These are phyloP conservation scores for Arctopsyche grandis DNA, from an alignment of 1,140 invertebrate genomes.

Conservation along the genomic window DNA sequence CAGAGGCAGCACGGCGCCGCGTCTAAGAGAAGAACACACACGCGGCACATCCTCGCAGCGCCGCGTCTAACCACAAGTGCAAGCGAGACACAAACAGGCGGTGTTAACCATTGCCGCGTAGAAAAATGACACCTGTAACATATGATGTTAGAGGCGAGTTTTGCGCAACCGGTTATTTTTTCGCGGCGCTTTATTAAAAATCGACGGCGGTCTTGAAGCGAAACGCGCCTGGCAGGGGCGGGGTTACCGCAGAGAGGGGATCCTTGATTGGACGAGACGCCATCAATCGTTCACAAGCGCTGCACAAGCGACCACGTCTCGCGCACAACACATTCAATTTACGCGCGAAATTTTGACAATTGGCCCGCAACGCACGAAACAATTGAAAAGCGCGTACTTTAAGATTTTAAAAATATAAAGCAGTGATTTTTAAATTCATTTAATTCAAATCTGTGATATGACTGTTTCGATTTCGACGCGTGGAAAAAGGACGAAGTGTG, in stretches of 20 bases:
- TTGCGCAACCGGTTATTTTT: constrained; percentile 37
- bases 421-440: neutral
- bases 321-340: neutral
- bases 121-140: constrained; percentile 1
- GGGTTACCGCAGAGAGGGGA: neutral
- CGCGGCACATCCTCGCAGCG: neutral
- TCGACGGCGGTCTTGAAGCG: constrained; percentile 37
- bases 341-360: constrained; percentile 38
- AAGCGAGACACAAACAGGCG: neutral
- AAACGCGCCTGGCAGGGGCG: constrained; percentile 31
- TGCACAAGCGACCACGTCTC: constrained; percentile 16
- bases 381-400: neutral
- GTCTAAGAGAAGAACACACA: neutral
- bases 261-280: constrained; percentile 27
- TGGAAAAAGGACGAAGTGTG: neutral
- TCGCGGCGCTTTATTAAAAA: constrained; percentile 41
- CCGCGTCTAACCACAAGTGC: neutral
- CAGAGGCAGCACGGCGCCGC: neutral
- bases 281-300: constrained; percentile 44
- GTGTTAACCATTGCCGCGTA: neutral
- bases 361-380: constrained; percentile 1
- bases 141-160: constrained; percentile 23
- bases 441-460: neutral
- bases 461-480: no score
- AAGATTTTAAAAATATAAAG: neutral